Percentiles rank a stretch among this genome's conserved stretches.
Conservation (phyloP, 2,113 vertebrate genomes). For the Typhlomys cinereus region DNA sequence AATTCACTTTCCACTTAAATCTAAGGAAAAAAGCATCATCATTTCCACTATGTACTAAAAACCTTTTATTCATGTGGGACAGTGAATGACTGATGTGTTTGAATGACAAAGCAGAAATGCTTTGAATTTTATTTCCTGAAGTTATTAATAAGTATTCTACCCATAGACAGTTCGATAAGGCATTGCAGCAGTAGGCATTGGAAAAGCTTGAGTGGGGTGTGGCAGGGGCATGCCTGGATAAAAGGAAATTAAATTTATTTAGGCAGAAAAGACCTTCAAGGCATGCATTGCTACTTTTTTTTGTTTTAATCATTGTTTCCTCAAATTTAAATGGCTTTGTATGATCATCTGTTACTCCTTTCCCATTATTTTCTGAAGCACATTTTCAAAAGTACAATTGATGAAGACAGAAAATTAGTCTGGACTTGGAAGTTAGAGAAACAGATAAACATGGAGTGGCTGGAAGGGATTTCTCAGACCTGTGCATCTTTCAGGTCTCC, state of each 20-base stretch:
- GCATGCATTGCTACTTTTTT: neutral
- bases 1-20: neutral
- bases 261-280: neutral
- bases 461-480: neutral
- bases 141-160: constrained; percentile 38
- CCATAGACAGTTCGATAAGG: neutral
- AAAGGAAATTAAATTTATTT: neutral
- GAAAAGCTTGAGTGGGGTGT: neutral
- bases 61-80: neutral
- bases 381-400: neutral
- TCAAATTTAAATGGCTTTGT: constrained; percentile 49
- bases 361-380: constrained; percentile 44
- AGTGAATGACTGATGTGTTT: neutral
- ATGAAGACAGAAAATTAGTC: neutral
- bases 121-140: constrained; percentile 30
- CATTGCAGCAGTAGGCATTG: neutral
- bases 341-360: neutral
- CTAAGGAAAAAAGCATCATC: neutral
- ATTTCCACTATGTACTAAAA: neutral
- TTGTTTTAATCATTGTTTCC: constrained; percentile 33
- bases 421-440: neutral
- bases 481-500: neutral
- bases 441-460: neutral
- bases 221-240: neutral
- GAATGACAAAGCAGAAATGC: neutral